A percentile compares a stretch with the other conserved stretches of the same genome.
Evolutionary conservation across 2,113 vertebrate species (phyloP).

Genomic region (Cephalopholis sonnerati): DNA sequence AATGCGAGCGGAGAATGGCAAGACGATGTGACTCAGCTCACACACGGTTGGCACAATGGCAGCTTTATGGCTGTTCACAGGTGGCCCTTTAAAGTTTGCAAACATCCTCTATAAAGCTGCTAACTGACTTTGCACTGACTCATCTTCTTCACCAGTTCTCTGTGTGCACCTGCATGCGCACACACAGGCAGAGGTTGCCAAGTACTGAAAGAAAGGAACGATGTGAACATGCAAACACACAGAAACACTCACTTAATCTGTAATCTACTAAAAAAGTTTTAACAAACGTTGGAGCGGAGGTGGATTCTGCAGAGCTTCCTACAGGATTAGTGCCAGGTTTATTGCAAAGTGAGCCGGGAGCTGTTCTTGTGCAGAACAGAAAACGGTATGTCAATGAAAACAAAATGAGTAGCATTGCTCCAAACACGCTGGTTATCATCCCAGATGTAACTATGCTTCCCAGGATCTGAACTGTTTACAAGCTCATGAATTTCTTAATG

Average conservation of each 20-base stretch:
- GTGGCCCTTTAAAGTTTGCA: conserved; percentile 77
- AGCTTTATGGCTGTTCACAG: conserved; percentile 74
- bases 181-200: conserved; percentile 41
- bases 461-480: conserved; percentile 80
- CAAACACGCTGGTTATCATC: conserved; percentile 69
- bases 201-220: conserved; percentile 22
- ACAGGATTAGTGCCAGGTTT: conserved; percentile 10
- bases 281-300: conserved; percentile 10
- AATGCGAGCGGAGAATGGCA: conserved; percentile 27
- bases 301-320: conserved; percentile 18
- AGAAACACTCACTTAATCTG: conserved; percentile 7
- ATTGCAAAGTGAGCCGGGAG: conserved; percentile 40
- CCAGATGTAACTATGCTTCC: conserved; percentile 72
- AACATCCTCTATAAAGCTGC: conserved; percentile 74
- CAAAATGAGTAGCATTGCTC: conserved; percentile 67
- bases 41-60: conserved; percentile 68
- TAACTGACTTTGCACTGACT: conserved; percentile 75
- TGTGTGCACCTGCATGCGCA: conserved; percentile 64
- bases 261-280: conserved; percentile 6
- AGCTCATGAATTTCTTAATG: conserved; percentile 83
- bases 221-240: not conserved
- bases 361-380: conserved; percentile 50
- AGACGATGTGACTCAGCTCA: conserved; percentile 68
- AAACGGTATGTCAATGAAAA: conserved; percentile 60
- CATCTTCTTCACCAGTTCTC: conserved; percentile 70